phyloP scores from a whole-genome alignment of 1,140 invertebrate genomes.

The Neodiprion pinetum region DNA sequence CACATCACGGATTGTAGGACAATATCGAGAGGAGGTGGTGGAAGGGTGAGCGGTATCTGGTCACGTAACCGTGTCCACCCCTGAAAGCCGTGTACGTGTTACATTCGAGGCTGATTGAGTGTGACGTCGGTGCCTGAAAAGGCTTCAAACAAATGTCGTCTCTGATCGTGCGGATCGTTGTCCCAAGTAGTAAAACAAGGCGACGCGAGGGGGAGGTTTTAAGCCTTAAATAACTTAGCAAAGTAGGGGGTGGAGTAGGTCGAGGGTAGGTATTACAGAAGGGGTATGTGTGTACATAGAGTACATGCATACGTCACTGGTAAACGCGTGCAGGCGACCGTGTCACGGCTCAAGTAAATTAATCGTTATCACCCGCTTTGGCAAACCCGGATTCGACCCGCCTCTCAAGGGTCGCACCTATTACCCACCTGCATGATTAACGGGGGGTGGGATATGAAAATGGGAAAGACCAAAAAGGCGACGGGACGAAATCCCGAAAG shows the following conservation, averaged over 20 bases:
- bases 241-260: background rate
- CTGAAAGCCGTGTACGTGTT: too few species aligned
- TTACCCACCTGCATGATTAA: too few species aligned
- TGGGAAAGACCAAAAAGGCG: too few species aligned
- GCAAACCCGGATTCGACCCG: too few species aligned
- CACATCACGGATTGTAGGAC: too few species aligned
- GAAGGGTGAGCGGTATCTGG: too few species aligned
- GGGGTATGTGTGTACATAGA: background rate
- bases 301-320: background rate
- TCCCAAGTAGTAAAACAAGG: slow-evolving; percentile 1
- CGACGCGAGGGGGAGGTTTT: background rate
- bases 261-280: too few species aligned
- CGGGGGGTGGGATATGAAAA: too few species aligned
- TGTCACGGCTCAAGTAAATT: background rate
- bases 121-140: background rate
- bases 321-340: background rate
- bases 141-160: background rate
- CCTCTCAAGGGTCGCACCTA: too few species aligned
- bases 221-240: background rate
- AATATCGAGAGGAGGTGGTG: too few species aligned
- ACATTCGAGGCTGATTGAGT: background rate
- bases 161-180: background rate
- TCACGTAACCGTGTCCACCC: too few species aligned
- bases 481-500: too few species aligned
- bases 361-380: background rate